phyloP scores from a whole-genome alignment of 2,113 vertebrate species.

The Micromys minutus region DNA sequence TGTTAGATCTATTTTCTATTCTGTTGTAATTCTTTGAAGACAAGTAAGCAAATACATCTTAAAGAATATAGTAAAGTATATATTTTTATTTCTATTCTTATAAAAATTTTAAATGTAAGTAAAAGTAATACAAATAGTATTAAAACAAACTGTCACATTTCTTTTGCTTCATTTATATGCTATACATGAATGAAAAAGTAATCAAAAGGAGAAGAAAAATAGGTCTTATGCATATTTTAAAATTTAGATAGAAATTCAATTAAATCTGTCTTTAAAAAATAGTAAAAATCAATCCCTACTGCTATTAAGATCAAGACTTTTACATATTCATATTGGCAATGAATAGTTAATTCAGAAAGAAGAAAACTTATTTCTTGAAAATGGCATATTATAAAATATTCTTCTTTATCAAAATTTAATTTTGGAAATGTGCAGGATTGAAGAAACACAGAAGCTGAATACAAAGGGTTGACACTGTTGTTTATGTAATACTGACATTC shows the following conservation, averaged over 20 bases:
- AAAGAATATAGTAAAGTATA: constrained; percentile 37
- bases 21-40: constrained; percentile 14
- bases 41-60: neutral
- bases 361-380: neutral
- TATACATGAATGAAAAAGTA: neutral
- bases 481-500: neutral
- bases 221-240: neutral
- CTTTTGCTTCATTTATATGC: neutral
- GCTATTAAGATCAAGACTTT: neutral
- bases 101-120: constrained; percentile 43
- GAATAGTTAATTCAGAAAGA: neutral
- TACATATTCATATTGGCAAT: neutral
- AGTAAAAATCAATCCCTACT: neutral
- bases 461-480: neutral
- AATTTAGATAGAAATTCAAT: constrained; percentile 4
- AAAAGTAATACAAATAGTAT: constrained; percentile 5
- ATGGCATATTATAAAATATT: neutral
- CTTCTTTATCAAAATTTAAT: neutral
- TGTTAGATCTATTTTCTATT: constrained; percentile 7
- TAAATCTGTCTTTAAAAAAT: neutral
- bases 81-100: neutral
- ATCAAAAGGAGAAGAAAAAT: constrained; percentile 22
- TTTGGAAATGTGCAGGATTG: neutral
- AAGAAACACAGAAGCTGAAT: neutral
- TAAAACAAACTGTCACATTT: neutral